Percentiles rank a stretch among this genome's conserved stretches.
These are phyloP conservation scores for Pangasius macronema DNA, from an alignment of 2,797 vertebrate genomes.

Conservation along the genomic window DNA sequence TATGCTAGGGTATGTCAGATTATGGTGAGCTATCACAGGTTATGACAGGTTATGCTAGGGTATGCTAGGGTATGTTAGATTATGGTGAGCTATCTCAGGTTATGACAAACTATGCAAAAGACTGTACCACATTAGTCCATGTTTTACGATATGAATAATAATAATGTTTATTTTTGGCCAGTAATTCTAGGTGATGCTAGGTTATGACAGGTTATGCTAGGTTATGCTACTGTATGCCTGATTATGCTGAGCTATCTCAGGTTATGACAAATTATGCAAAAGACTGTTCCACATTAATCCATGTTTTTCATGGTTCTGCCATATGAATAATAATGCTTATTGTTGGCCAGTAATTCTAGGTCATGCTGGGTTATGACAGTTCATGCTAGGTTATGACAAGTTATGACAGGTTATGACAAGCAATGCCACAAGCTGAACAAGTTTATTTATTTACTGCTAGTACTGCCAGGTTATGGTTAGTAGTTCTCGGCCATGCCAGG, in stretches of 20 bases:
- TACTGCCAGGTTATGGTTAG: neutral
- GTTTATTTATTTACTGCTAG: neutral
- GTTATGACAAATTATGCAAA: neutral
- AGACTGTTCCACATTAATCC: neutral
- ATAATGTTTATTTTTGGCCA: neutral
- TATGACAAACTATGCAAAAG: no score
- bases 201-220: neutral
- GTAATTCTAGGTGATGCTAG: neutral
- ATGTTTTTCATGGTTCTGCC: neutral
- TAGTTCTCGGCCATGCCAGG: neutral
- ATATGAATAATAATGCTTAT: neutral
- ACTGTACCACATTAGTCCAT: no score
- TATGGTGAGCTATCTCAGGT: no score
- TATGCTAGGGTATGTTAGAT: neutral
- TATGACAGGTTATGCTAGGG: neutral
- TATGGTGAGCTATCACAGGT: neutral
- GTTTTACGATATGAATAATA: neutral
- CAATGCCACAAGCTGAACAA: no score
- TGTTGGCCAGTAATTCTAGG: neutral
- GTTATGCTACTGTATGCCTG: neutral
- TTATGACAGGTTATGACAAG: neutral
- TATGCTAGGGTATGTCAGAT: neutral
- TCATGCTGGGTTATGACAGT: neutral
- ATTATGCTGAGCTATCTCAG: neutral
- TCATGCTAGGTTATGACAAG: neutral